phyloP scores from a whole-genome alignment of 2,113 vertebrate genomes.

The Leuciscus idus region DNA sequence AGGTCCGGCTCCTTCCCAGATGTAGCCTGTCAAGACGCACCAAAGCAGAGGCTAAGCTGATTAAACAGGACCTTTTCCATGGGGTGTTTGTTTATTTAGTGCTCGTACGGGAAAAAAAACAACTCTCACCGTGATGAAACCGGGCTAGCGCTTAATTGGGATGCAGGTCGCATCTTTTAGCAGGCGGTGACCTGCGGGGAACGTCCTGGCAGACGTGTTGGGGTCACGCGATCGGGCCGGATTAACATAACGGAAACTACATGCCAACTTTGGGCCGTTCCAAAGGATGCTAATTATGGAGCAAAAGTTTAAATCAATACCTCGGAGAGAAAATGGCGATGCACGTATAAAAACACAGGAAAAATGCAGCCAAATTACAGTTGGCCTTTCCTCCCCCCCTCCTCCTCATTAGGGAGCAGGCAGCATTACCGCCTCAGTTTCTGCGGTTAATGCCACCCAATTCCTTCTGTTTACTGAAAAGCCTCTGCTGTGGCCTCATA shows the following conservation, averaged over 20 bases:
- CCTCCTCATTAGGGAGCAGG: slow-evolving; percentile 60
- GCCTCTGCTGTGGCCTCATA: slow-evolving; percentile 54
- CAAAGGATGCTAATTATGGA: slow-evolving; percentile 65
- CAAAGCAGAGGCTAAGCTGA: slow-evolving; percentile 62
- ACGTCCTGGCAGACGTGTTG: slow-evolving; percentile 57
- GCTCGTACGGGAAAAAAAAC: slow-evolving; percentile 46
- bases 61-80: slow-evolving; percentile 60
- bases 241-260: slow-evolving; percentile 67
- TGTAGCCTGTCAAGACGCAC: slow-evolving; percentile 59
- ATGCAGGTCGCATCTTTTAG: slow-evolving; percentile 59
- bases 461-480: slow-evolving; percentile 61
- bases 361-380: slow-evolving; percentile 61
- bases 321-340: slow-evolving; percentile 58
- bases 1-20: slow-evolving; percentile 53
- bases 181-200: slow-evolving; percentile 50
- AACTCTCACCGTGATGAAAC: slow-evolving; percentile 48
- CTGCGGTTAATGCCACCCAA: slow-evolving; percentile 59
- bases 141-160: slow-evolving; percentile 59
- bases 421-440: slow-evolving; percentile 53
- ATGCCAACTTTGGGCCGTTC: slow-evolving; percentile 60
- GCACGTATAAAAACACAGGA: slow-evolving; percentile 33
- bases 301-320: slow-evolving; percentile 68
- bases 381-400: slow-evolving; percentile 45
- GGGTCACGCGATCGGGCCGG: slow-evolving; percentile 55
- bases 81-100: slow-evolving; percentile 59